Conservation (phyloP, 1,140 invertebrate species). For the Ceratina calcarata region DNA sequence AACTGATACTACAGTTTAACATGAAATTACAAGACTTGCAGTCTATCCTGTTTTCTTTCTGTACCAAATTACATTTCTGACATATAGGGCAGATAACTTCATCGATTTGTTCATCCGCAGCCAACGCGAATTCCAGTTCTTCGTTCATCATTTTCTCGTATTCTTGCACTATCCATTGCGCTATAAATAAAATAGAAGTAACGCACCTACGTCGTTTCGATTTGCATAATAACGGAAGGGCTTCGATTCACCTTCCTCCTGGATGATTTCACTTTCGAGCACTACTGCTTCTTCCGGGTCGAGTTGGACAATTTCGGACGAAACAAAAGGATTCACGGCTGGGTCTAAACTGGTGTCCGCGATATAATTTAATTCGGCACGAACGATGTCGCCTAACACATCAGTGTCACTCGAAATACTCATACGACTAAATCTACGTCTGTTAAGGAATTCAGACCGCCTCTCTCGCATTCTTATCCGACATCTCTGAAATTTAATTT, state of each 20-base stretch:
- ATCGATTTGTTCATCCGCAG: slow-evolving; percentile 52
- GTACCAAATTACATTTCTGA: slow-evolving; percentile 59
- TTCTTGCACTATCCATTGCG: slow-evolving; percentile 76
- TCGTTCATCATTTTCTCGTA: slow-evolving; percentile 71
- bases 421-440: slow-evolving; percentile 55
- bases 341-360: slow-evolving; percentile 46
- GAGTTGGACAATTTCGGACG: slow-evolving; percentile 36
- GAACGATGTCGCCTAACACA: slow-evolving; percentile 65
- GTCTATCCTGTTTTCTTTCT: slow-evolving; percentile 54
- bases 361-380: slow-evolving; percentile 64
- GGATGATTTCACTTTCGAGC: slow-evolving; percentile 62
- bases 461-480: slow-evolving; percentile 72
- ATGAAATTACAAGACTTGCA: slow-evolving; percentile 65
- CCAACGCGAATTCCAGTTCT: slow-evolving; percentile 64
- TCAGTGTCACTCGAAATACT: slow-evolving; percentile 49
- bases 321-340: slow-evolving; percentile 27
- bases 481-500: slow-evolving; percentile 69
- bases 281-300: slow-evolving; percentile 61
- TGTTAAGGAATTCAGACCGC: slow-evolving; percentile 71
- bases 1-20: slow-evolving; percentile 59
- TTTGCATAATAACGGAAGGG: neutral
- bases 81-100: slow-evolving; percentile 74
- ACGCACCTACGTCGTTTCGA: neutral
- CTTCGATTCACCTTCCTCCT: slow-evolving; percentile 61
- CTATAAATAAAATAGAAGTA: slow-evolving; percentile 53